These are phyloP conservation scores for Heliconius hortense DNA, from an alignment of 2,888 invertebrate species.

Conservation along the genomic window DNA sequence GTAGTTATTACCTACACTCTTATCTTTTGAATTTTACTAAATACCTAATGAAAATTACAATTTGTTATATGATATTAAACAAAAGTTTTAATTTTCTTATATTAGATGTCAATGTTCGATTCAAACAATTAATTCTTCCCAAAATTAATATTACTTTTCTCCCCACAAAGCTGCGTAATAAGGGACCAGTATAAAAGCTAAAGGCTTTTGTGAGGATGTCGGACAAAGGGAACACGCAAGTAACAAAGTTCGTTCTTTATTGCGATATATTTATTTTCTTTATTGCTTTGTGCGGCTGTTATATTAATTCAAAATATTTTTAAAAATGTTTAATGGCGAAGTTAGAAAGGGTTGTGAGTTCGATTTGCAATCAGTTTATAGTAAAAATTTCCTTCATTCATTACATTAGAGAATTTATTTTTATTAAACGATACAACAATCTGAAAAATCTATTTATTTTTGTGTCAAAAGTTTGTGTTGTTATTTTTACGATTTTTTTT, in stretches of 20 bases:
- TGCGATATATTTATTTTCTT: too few relatives aligned
- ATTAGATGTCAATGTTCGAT: neutral
- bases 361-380: neutral
- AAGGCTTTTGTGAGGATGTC: conserved; percentile 30
- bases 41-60: too few relatives aligned
- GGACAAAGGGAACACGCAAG: conserved; percentile 28
- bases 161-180: conserved; percentile 31
- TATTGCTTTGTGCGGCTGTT: conserved; percentile 14
- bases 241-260: conserved; percentile 27
- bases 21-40: too few relatives aligned
- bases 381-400: neutral
- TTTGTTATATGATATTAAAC: neutral
- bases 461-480: too few relatives aligned
- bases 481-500: too few relatives aligned
- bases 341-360: neutral
- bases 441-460: too few relatives aligned
- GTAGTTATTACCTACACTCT: too few relatives aligned
- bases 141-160: conserved; percentile 29
- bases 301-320: conserved; percentile 2
- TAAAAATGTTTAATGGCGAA: neutral
- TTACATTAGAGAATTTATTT: neutral
- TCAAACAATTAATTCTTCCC: conserved; percentile 22
- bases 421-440: neutral
- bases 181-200: conserved; percentile 23
- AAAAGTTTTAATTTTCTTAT: neutral